A percentile compares a stretch with the other conserved stretches of the same genome.
Evolutionary conservation across 2,888 invertebrate genomes (phyloP).

Genomic region (Acronicta aceris): DNA sequence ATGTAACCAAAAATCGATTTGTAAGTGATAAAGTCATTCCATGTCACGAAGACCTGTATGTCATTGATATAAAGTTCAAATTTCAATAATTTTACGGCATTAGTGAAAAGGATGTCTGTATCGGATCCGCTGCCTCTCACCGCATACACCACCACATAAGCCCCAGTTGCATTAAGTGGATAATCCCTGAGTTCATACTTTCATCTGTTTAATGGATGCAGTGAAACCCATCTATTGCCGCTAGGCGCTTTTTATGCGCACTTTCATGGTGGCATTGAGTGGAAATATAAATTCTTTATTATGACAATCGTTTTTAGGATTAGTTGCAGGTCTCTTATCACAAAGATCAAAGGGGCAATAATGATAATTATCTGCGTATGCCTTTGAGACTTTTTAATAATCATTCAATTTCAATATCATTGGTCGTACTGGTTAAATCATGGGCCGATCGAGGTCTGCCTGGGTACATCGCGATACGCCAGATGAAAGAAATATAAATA

Average conservation of each 20-base stretch:
- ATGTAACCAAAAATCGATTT: neutral
- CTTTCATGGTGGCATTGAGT: slow-evolving; percentile 58
- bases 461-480: no score
- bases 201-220: slow-evolving; percentile 85
- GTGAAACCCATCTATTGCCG: slow-evolving; percentile 78
- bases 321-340: slow-evolving; percentile 17
- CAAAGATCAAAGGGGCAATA: slow-evolving; percentile 16
- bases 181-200: slow-evolving; percentile 84
- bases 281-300: slow-evolving; percentile 33
- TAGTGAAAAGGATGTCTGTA: no score
- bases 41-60: no score
- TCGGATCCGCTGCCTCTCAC: slow-evolving; percentile 43
- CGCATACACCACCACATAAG: slow-evolving; percentile 52
- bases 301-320: slow-evolving; percentile 49
- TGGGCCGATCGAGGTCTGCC: no score
- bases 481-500: no score
- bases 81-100: no score
- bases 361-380: slow-evolving; percentile 2
- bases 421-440: no score
- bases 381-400: no score
- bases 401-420: no score
- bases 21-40: no score
- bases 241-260: slow-evolving; percentile 72
- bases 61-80: no score
- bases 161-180: slow-evolving; percentile 80